Base-by-base conservation (phyloP, 2,888 invertebrate genomes). In the Lithophane ornitopus region DNA sequence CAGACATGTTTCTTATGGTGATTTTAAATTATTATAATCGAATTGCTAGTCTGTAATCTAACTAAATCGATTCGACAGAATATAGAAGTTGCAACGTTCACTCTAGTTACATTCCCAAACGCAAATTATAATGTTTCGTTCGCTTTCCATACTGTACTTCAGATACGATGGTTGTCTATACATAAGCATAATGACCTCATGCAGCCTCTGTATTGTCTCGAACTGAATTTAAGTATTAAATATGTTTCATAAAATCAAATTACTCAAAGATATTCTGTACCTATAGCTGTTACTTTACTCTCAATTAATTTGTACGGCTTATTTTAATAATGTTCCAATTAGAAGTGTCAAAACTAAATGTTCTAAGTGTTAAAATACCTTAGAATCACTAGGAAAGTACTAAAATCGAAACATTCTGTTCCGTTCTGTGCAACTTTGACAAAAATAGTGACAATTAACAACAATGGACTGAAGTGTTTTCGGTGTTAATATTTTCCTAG, bases 301-400 rank as follows among this genome's bases (percentile, higher is more conserved):
- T 85, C 87, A 76, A 80, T 80, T 87, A 73, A 82, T 85, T 88
- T 89, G 26, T 87, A 86, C 65, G 88, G 81, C 81, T 87, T 87
- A 84, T 89, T 84, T 83, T 77, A 74, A 71, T 85, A 87, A 86
- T 85, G 86, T 85, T 86, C 81, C 81, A 79, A 76, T 85, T 84
- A 89, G 84, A 84, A 70, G 82, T 88, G 86, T 87, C 87, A 87
- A 88, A 84, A 84, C 70, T 84, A 82, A 84, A 74, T 82, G 72
- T 85, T 80, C 72, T 82, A 85, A 84, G 67, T 80, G 68, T 77
- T 81, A 74, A 80, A 75, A 76, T 77, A 78, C 70, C 78, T 81
- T 76, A 74, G 74, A 74, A 70, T 67, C 61, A 65, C 75, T 77
- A 16, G 76, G 73, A 76, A 54, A 78, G 63, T 85, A 56, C 6